Percentiles rank a stretch among this genome's conserved stretches.
Evolutionary conservation across 2,888 invertebrate genomes (phyloP).

Genomic region (Arctia plantaginis): DNA sequence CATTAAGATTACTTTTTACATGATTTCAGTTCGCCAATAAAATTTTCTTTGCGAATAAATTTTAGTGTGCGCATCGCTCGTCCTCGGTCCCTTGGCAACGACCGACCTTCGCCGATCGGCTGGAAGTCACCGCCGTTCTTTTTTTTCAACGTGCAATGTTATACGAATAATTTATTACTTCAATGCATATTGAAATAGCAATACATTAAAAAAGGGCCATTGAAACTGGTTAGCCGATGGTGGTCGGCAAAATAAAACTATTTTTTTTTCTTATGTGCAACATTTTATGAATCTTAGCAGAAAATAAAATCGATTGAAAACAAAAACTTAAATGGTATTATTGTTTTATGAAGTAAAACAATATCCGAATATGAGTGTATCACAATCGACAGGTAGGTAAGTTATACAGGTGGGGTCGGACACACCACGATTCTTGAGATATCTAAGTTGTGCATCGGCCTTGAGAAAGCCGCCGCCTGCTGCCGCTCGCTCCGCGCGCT

Average conservation of each 20-base stretch:
- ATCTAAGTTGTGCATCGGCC: conserved; percentile 79
- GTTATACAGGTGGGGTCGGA: conserved; percentile 71
- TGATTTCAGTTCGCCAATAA: not conserved
- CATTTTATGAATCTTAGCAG: conserved; percentile 26
- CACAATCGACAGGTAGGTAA: conserved; percentile 51
- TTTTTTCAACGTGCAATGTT: conserved; percentile 35
- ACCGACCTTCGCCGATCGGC: conserved; percentile 51
- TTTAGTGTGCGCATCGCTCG: conserved; percentile 4
- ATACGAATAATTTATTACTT: conserved; percentile 51
- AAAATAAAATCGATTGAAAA: conserved; percentile 9
- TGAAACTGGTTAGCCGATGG: conserved; percentile 45
- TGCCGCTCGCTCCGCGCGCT: conserved; percentile 62
- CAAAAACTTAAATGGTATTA: conserved; percentile 7
- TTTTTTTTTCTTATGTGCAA: conserved; percentile 44
- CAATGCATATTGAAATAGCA: conserved; percentile 49
- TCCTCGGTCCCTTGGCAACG: conserved; percentile 27
- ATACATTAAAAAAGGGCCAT: conserved; percentile 44
- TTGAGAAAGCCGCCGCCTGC: conserved; percentile 69
- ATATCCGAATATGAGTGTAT: conserved; percentile 45
- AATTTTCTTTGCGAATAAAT: conserved; percentile 11
- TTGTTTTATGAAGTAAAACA: conserved; percentile 7
- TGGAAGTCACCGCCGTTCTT: conserved; percentile 41
- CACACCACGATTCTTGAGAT: conserved; percentile 67
- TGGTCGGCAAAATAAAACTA: conserved; percentile 43
- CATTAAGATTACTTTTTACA: not conserved